These are phyloP conservation scores for Pycnonotus jocosus DNA, from an alignment of 2,113 vertebrate genomes.

Conservation along the genomic window DNA sequence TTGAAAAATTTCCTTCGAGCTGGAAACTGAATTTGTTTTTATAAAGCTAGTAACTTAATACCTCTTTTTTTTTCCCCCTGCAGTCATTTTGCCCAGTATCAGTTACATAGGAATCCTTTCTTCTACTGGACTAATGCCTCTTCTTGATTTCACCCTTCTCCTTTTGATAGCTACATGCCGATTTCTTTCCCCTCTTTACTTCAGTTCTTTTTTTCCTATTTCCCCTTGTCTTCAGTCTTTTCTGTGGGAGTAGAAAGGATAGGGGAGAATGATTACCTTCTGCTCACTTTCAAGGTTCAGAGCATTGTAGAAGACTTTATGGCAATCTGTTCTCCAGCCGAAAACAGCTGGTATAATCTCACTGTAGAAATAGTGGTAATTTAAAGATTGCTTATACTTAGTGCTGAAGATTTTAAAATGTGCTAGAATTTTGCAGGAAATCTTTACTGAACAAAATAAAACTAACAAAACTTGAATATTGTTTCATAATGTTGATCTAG, in stretches of 20 bases:
- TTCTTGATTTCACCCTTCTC: background rate
- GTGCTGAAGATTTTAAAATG: background rate
- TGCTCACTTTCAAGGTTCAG: background rate
- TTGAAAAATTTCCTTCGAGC: background rate
- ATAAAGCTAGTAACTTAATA: background rate
- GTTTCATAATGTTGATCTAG: background rate
- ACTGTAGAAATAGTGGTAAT: background rate
- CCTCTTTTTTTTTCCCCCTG: background rate
- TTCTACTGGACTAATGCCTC: background rate
- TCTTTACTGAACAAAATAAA: background rate
- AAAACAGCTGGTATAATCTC: background rate
- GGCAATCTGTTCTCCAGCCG: constrained; percentile 1
- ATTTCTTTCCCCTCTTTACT: background rate
- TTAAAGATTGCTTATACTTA: background rate
- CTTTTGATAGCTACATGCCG: background rate
- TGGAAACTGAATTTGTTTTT: background rate
- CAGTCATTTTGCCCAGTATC: background rate
- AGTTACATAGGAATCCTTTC: background rate
- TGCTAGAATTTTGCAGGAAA: background rate
- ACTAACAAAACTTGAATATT: background rate
- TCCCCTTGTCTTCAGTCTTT: background rate
- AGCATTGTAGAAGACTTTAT: background rate
- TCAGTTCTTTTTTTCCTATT: background rate
- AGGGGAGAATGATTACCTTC: background rate
- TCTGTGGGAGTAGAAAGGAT: background rate